phyloP scores from a whole-genome alignment of 2,888 invertebrate genomes.

The Lathronympha strigana region DNA sequence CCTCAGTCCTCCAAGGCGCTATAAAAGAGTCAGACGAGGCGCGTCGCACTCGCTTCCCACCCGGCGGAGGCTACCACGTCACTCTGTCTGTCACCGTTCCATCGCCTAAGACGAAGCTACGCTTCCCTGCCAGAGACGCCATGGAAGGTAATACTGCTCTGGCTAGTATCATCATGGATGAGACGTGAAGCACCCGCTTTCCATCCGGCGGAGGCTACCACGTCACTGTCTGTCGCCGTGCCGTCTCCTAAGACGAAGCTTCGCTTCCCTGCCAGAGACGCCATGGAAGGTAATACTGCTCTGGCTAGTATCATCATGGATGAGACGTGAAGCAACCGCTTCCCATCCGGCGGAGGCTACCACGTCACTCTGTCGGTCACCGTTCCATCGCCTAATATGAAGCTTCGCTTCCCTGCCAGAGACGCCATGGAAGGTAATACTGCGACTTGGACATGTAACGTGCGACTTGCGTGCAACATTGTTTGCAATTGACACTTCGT shows the following conservation, averaged over 20 bases:
- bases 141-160: constrained; percentile 84
- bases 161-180: too few species aligned
- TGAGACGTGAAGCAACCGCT: too few species aligned
- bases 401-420: constrained; percentile 88
- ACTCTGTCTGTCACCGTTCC: constrained; percentile 95
- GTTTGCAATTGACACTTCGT: too few species aligned
- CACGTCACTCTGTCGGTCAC: constrained; percentile 90
- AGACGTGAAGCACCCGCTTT: too few species aligned
- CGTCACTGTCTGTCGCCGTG: constrained; percentile 92
- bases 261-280: constrained; percentile 87
- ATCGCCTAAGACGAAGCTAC: constrained; percentile 88
- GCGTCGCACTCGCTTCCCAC: constrained; percentile 69
- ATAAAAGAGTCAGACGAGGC: constrained; percentile 63
- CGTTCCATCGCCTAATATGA: constrained; percentile 90
- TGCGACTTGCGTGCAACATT: too few species aligned
- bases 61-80: constrained; percentile 75
- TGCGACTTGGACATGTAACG: too few species aligned
- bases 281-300: constrained; percentile 85
- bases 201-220: constrained; percentile 63
- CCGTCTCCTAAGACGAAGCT: constrained; percentile 90
- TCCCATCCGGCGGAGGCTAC: constrained; percentile 60
- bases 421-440: constrained; percentile 85
- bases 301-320: too few species aligned
- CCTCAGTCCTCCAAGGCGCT: constrained; percentile 69
- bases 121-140: constrained; percentile 88